Base-by-base conservation (phyloP, 2,797 vertebrate genomes). In the Poliocrania exsul region DNA sequence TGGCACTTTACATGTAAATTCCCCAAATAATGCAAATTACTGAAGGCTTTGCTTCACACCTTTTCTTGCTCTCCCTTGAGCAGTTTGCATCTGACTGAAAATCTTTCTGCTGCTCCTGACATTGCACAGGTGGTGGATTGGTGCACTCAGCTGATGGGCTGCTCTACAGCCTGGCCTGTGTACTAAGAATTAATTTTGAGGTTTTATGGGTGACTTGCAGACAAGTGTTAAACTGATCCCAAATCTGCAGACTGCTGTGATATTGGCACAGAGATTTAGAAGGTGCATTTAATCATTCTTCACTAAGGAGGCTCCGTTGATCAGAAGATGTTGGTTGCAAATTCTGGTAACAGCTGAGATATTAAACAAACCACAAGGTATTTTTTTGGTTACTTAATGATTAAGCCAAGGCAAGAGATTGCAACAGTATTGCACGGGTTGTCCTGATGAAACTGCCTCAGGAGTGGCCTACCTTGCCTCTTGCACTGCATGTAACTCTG, bases 221-320 rank as follows among this genome's bases (percentile, higher is more conserved):
- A 7, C 24, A 88, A 29, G 19, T 73, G 25, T 60, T 71, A 33
- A 31, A 25, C 66, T 66, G 87, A 65, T 88, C 66, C 0, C 4
- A 73, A 90, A 53, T 66, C 73, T 96, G 44, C 78, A 82, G 69
- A 51, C 38, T 73, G 60, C 57, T 88, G 13, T 81, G 75, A 44
- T 90, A 42, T 10, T 53, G 28, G 35, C 64, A 26, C 16, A 28
- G 62, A 31, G 31, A 18, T 90, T 70, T 62, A 23, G 24, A 70
- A 62, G 26, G 28, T 74, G 11, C 56, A 19, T 90, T 60, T 64
- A 37, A 73, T 84, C 69, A 83, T 85, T 85, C 44, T 67, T 88
- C 78, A 33, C 42, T 74, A 8, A 69, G 62, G 61, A 91, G 80
- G 9, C 15, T 84, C 37, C 65, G 26, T 77, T 79, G 40, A 67